Evolutionary conservation across 2,797 vertebrate species (phyloP).

Genomic region (Neosilurus mollespiculum): DNA sequence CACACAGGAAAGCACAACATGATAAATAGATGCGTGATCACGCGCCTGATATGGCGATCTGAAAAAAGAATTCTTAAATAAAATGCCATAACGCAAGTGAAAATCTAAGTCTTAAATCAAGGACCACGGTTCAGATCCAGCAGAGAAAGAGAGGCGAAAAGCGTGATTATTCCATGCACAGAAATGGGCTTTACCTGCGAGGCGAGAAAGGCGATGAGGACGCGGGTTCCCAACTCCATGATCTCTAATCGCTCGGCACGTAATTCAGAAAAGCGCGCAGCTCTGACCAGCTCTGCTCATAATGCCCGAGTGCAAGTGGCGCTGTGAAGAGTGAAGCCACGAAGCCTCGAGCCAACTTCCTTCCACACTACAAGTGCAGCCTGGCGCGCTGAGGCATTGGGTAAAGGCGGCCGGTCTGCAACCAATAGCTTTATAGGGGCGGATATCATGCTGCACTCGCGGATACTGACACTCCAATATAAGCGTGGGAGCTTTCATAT

Average conservation of each 20-base stretch:
- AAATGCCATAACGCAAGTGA: background rate
- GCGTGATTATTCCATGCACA: background rate
- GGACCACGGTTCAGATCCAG: background rate
- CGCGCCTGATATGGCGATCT: background rate
- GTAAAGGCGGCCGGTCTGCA: conserved; percentile 87
- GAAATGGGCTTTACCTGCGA: conserved; percentile 84
- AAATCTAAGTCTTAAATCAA: background rate
- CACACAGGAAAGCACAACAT: background rate
- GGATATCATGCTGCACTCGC: conserved; percentile 73
- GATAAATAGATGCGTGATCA: background rate
- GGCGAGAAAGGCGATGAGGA: conserved; percentile 85
- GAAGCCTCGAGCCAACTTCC: conserved; percentile 91
- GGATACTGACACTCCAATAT: conserved; percentile 27
- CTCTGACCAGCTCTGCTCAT: conserved; percentile 95
- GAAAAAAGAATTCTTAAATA: background rate
- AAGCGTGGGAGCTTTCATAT: background rate
- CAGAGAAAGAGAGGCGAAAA: background rate
- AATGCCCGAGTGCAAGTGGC: conserved; percentile 93
- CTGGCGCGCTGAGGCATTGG: conserved; percentile 88
- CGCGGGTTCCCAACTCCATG: conserved; percentile 86
- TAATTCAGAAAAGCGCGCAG: conserved; percentile 81
- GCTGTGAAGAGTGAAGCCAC: conserved; percentile 78
- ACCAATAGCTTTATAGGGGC: conserved; percentile 94
- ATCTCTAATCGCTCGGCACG: conserved; percentile 62
- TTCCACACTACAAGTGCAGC: conserved; percentile 97